Conservation (phyloP, 2,113 vertebrate species). For the Phylloscopus trochilus region DNA sequence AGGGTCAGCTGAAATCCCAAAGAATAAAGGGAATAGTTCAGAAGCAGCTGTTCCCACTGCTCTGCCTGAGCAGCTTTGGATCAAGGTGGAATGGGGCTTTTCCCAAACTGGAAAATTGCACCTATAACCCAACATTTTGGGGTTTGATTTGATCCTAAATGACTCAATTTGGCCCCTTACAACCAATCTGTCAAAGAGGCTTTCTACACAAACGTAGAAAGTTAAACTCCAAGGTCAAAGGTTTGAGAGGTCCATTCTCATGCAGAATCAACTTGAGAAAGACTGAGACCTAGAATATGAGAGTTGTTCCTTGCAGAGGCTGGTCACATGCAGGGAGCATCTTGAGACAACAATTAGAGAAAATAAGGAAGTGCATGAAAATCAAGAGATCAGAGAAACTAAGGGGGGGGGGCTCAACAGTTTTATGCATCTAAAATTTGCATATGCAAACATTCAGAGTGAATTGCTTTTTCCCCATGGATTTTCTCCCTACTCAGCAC, state of each 20-base stretch:
- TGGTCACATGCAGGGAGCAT: slow-evolving; percentile 63
- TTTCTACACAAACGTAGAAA: slow-evolving; percentile 57
- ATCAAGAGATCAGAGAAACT: slow-evolving; percentile 14
- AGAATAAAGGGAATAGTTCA: background rate
- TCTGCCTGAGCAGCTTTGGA: background rate
- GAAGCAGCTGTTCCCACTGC: background rate
- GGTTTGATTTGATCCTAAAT: background rate
- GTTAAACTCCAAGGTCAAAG: slow-evolving; percentile 32
- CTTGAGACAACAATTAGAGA: slow-evolving; percentile 36
- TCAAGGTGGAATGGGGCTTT: background rate
- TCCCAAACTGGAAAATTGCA: background rate
- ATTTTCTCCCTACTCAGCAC: slow-evolving; percentile 23
- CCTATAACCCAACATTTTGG: background rate
- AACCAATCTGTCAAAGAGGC: slow-evolving; percentile 66
- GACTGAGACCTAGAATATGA: slow-evolving; percentile 62
- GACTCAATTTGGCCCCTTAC: background rate
- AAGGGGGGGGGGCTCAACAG: slow-evolving; percentile 23
- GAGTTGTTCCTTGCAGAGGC: slow-evolving; percentile 66
- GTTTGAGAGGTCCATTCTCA: slow-evolving; percentile 49
- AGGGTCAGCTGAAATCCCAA: background rate
- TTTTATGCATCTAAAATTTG: slow-evolving; percentile 31
- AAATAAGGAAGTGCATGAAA: slow-evolving; percentile 46
- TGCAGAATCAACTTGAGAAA: slow-evolving; percentile 43
- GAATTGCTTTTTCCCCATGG: slow-evolving; percentile 60
- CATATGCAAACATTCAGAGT: slow-evolving; percentile 54